Base-by-base conservation (phyloP, 1,140 invertebrate genomes). In the Apis cerana region DNA sequence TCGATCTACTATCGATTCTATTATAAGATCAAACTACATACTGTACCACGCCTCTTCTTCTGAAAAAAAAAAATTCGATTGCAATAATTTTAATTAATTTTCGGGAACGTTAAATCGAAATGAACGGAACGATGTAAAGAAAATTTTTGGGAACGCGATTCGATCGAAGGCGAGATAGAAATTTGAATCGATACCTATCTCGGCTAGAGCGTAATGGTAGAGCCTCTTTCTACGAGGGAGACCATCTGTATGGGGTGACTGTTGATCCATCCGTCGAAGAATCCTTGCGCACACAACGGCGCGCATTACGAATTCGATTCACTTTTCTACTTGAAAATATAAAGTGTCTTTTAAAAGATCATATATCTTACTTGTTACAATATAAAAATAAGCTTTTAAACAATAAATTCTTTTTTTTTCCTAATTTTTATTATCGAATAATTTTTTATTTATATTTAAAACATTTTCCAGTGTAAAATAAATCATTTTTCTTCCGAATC, bases 1-100 rank as follows among this genome's bases (percentile, higher is more conserved):
- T 54, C 77, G 88, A 89, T 84, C 68, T 59, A 50, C 43, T 64
- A 83, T 74, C 74, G 75, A 78, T 80, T 27, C 27, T 64, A 15
- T 15, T 27, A 56, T 1, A 27, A 58, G 27, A 48, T 19, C 12
- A 43, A 62, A 21, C n/a, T 43, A 43, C 11, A 27, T n/a, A 3
- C 1, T 15, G 13, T 23, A 13, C 9, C 5, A 43, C 12, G 19
- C 12, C 21, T 10, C 21, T 21, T n/a, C 12, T 69, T 19, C 21
- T 48, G 43, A 43, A 13, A 9, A 10, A n/a, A 17, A 12, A 70
- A 23, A n/a, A 33, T 23, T 15, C 7, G 13, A 70, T 43, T 52
- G 13, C 52, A 7, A n/a, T 19, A 3, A 72, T n/a, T 1, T 10
- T 59, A 19, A 43, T 59, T 74, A 58, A 74, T 59, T 2, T 11